Evolutionary conservation across 2,888 invertebrate species (phyloP), one percentile per base, ranked within the genome.

Genomic region (Darwinula stevensoni): DNA sequence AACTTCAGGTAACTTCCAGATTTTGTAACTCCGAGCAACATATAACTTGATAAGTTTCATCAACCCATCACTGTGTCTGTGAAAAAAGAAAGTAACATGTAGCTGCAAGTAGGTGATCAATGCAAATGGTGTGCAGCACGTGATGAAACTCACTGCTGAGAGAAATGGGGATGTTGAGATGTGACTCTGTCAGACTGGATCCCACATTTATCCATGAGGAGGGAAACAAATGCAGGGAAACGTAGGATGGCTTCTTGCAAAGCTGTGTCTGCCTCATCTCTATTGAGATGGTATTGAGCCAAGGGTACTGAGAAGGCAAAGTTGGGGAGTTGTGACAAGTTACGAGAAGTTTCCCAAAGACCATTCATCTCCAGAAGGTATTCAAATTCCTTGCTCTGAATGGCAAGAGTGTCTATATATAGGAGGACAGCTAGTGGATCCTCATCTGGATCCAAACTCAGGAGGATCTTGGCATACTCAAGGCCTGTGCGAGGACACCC

Each of bases 401-500:
- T 45, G 2, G 80, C 75, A 47, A 75, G 75, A 45, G 72, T 74
- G 50, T 82, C 82, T 16, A 82, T 58, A 42, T 68, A 58, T 34
- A 80, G 55, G 35, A 73, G 58, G 28, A 67, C 61, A n/a, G 68
- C 73, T 34, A 76, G 44, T 2, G 74, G 75, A 52, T 76, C 76
- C 9, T 56, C 59, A 11, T 65, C 64, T 1, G 72, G 70, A 48
- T 74, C 71, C 31, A 75, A 51, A 11, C 65, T 66, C 34, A 78
- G 54, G n/a, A 82, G 53, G 29, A 80, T 50, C 52, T 82, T 82
- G 46, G 72, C 70, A 40, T 76, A 63, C 50, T 84, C 80, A 39
- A 82, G 55, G n/a, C 80, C 71, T 2, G 82, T 80, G 38, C 76
- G 60, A 44, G 70, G 67, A 49, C 76, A 78, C 4, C 76, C 74